Evolutionary conservation across 2,888 invertebrate genomes (phyloP).

Genomic region (Synergus gifuensis): DNA sequence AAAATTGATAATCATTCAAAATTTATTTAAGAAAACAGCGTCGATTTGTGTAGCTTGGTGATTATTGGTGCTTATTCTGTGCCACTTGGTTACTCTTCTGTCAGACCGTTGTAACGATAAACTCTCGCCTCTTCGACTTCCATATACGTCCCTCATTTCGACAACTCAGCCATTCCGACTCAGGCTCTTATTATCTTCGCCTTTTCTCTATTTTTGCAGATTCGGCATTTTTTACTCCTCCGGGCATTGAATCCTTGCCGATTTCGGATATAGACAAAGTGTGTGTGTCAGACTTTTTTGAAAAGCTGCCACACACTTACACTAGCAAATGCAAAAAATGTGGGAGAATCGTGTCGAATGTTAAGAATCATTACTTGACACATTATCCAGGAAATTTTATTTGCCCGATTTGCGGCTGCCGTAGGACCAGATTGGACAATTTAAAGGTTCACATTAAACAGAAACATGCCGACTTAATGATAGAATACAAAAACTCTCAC

Average conservation of each 20-base stretch:
- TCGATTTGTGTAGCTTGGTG: neutral
- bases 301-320: conserved; percentile 65
- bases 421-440: conserved; percentile 70
- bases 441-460: conserved; percentile 70
- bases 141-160: conserved; percentile 46
- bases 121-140: conserved; percentile 14
- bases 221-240: conserved; percentile 68
- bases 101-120: conserved; percentile 15
- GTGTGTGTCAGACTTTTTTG: conserved; percentile 67
- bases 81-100: conserved; percentile 5
- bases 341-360: conserved; percentile 72
- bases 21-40: neutral
- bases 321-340: conserved; percentile 72
- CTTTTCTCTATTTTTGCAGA: conserved; percentile 71
- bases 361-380: conserved; percentile 71
- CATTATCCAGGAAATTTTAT: conserved; percentile 72
- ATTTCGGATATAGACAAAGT: conserved; percentile 64
- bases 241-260: conserved; percentile 66
- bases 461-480: conserved; percentile 67
- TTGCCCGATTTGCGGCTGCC: conserved; percentile 72
- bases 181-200: conserved; percentile 50
- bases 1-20: neutral
- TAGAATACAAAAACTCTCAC: conserved; percentile 46
- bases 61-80: conserved; percentile 34
- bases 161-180: conserved; percentile 19